phyloP scores from a whole-genome alignment of 1,140 invertebrate genomes.

The Philopotamus ludificatus region DNA sequence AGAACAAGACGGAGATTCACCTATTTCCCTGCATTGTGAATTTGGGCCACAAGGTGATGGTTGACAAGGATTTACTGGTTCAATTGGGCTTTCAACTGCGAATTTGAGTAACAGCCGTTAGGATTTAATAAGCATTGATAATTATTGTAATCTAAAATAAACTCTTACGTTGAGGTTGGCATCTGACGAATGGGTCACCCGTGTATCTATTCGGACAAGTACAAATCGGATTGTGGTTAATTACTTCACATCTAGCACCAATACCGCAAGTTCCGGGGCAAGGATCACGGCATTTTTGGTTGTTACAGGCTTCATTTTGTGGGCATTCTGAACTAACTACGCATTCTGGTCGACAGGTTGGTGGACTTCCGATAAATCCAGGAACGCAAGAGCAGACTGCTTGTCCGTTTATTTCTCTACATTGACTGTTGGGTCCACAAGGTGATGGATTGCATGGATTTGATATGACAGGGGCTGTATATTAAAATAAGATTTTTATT shows the following conservation, averaged over 20 bases:
- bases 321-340: constrained; percentile 68
- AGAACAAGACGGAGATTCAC: constrained; percentile 61
- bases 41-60: constrained; percentile 78
- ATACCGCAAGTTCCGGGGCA: constrained; percentile 73
- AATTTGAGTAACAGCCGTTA: constrained; percentile 44
- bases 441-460: constrained; percentile 71
- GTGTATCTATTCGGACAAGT: constrained; percentile 60
- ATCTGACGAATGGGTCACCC: constrained; percentile 67
- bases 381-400: constrained; percentile 69
- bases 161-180: constrained; percentile 56
- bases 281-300: constrained; percentile 65
- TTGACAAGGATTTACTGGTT: constrained; percentile 61
- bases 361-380: constrained; percentile 70
- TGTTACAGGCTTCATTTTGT: constrained; percentile 63
- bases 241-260: constrained; percentile 69
- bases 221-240: constrained; percentile 68
- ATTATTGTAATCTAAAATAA: constrained; percentile 40
- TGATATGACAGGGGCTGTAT: constrained; percentile 53
- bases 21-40: constrained; percentile 64
- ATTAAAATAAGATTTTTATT: constrained; percentile 57
- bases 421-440: constrained; percentile 73
- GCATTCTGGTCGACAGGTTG: constrained; percentile 71
- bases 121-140: not conserved
- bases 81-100: constrained; percentile 47
- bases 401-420: constrained; percentile 63